Base-by-base conservation (phyloP, 2,797 vertebrate genomes). In the Enteromius thamalakanensis region DNA sequence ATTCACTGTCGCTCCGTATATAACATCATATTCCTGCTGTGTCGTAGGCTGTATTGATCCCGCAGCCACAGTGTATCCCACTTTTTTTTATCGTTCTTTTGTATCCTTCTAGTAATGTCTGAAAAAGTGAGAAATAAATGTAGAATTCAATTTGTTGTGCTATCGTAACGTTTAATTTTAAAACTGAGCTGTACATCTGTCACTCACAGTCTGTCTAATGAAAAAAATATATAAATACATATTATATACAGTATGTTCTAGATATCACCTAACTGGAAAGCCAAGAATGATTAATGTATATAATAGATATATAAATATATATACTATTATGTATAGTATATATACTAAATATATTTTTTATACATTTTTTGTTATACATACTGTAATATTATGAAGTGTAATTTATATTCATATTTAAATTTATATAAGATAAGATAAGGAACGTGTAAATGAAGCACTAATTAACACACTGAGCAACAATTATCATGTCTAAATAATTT, bases 11-110 rank as follows among this genome's bases (percentile, higher is more conserved):
- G 47, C 42, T 53, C 32, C 32, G 4, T 51, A 17, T 74, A 21
- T 51, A 82, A 76, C 23, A 65, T 55, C 17, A 45, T 67, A 67
- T 82, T 67, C 62, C 32, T 82, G 60, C 80, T 76, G 71, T 29
- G 80, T 29, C 58, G 10, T 60, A 51, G 58, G 58, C n/a, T 9
- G n/a, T 64, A 64, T 65, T 51, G 29, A 51, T 81, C 69, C 1
- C 21, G 37, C 19, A 64, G 34, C 32, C 69, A 37, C 29, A 15
- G 32, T 51, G 67, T 45, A 76, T 26, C 3, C 37, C 7, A 62
- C 11, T n/a, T 32, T n/a, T 55, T 60, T 42, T 42, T 62, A 23
- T 76, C 60, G 40, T 42, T 58, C 6, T 37, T 42, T 76, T 17
- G n/a, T 37, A 10, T 17, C 26, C 14, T 32, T 32, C 17, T 47